Evolutionary conservation across 2,113 vertebrate species (phyloP), one percentile per base, ranked within the genome.

Genomic region (Chaenocephalus aceratus): DNA sequence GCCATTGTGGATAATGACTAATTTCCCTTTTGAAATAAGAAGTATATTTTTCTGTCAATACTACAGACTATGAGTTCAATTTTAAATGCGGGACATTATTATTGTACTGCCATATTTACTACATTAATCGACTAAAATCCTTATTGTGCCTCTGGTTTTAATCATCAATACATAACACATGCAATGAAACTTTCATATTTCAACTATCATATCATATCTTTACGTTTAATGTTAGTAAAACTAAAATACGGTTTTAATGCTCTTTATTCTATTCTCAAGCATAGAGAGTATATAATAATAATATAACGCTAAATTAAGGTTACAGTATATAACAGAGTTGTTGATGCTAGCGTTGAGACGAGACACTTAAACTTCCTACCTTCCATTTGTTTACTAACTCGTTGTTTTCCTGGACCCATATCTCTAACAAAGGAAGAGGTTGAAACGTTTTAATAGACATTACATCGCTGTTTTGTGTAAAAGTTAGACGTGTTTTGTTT

Each of bases 381-480:
- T 93, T 90, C 86, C 86, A 95, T n/a, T 80, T 91, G 18, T 78
- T 84, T 6, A 93, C 88, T 34, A 94, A 44, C 11, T 56, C 66
- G 87, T 95, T 94, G 80, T 94, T 95, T 79, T 95, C 93, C 52
- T 92, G 75, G 18, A 57, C 68, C 95, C 95, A 96, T 23, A 10
- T 70, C 2, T 88, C 62, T 61, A 83, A 44, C 67, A 94, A 80
- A 77, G 84, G 84, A 15, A 30, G 9, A 10, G 78, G 26, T 9
- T 34, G 54, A 14, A 41, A 18, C 56, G 75, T 86, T 63, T 75
- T 77, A 72, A 23, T 4, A 10, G 3, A 61, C 49, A 76, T 80
- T 30, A 18, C 6, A n/a, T 49, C 6, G 1, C 9, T 7, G 3
- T 73, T 73, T 44, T 13, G 6, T 7, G 2, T 4, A 23, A 23